Evolutionary conservation across 2,113 vertebrate genomes (phyloP), one percentile per base, ranked within the genome.

Genomic region (Cololabis saira): DNA sequence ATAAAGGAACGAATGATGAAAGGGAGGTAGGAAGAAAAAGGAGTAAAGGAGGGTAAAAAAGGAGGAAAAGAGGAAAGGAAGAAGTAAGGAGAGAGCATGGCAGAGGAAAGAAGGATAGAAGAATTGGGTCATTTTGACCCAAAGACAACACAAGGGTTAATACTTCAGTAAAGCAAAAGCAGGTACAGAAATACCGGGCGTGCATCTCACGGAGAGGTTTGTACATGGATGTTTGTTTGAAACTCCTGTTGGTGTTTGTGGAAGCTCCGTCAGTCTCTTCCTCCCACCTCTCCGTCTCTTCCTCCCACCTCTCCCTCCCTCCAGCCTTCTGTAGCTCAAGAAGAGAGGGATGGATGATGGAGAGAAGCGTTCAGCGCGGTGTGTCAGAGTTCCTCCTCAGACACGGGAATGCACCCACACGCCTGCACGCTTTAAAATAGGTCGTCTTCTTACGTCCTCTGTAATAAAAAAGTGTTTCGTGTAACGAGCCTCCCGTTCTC

Each of bases 381-480:
- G 66, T 83, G 78, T 84, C 83, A 83, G 84, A 84, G 80, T 86
- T 88, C 70, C 74, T 81, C 45, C 59, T 73, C 54, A 80, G 79
- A 86, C 74, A 74, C 48, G 71, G 80, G 61, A 84, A 67, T 44
- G 69, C 82, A 83, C 74, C 78, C 83, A 81, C 87, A 79, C 76
- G 76, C 76, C 66, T 54, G 42, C 61, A 78, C 58, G 78, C 42
- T 71, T 74, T 65, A 61, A 83, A 81, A 80, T 50, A 77, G 77
- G 77, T 84, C 79, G 76, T 5, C 33, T n/a, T n/a, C 54, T 24
- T 70, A 41, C 17, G 69, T 44, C 58, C 3, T 61, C 18, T 51
- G 45, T 45, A 51, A 51, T 58, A 63, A 67, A 62, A 47, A 52
- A 41, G 47, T 70, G 62, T 67, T 51, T 41, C 11, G 18, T 64